These are phyloP conservation scores for Chloromyia formosa DNA, from an alignment of 2,888 invertebrate species.

Conservation along the genomic window DNA sequence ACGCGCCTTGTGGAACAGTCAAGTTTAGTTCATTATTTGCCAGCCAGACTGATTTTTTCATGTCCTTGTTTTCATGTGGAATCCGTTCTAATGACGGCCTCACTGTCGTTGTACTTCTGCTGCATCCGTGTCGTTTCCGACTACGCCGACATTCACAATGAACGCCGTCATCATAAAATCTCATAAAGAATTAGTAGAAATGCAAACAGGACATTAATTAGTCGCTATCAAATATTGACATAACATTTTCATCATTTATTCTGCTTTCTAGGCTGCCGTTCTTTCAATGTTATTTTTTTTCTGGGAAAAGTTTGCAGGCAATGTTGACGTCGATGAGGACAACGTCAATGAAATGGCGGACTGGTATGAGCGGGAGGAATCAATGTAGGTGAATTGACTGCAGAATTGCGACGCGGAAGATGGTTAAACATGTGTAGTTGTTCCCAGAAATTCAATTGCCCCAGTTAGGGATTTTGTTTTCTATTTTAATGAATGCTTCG, in stretches of 20 bases:
- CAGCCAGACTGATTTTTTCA: neutral
- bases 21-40: neutral
- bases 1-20: neutral
- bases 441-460: neutral
- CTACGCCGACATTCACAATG: constrained; percentile 1
- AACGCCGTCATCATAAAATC: constrained; percentile 37
- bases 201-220: constrained; percentile 47
- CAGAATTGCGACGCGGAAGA: neutral
- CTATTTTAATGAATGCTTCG: constrained; percentile 11
- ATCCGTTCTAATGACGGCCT: too few species aligned
- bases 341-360: neutral
- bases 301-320: constrained; percentile 8
- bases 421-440: neutral
- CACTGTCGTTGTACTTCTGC: too few species aligned
- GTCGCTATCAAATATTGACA: constrained; percentile 46
- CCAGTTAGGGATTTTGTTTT: neutral
- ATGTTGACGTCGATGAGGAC: neutral
- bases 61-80: neutral
- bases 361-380: neutral
- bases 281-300: neutral
- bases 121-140: neutral
- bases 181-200: constrained; percentile 41
- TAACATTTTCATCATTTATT: constrained; percentile 38
- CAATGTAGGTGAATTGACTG: neutral
- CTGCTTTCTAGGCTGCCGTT: neutral